Base-by-base conservation (phyloP, 2,888 invertebrate genomes). In the Ectemnius lituratus region DNA sequence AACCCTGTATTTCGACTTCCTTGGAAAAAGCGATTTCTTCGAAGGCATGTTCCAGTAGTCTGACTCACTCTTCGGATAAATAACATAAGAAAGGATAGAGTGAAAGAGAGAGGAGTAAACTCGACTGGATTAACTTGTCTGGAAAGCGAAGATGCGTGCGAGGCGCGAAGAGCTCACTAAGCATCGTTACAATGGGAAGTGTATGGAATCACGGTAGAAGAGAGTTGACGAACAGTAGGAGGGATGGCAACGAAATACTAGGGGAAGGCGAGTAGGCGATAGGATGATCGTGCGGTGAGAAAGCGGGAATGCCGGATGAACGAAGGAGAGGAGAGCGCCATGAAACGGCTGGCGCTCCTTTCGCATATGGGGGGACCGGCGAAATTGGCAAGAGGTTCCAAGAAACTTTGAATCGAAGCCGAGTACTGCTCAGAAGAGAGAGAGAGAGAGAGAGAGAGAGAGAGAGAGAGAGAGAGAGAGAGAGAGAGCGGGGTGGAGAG, bases 361-460 rank as follows among this genome's bases (percentile, higher is more conserved):
- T 52, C 60, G 67, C 66, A 67, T 66, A 80, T 74, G 80, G 80
- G 83, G 82, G 76, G 78, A 14, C 85, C 80, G 81, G 82, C 83
- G 85, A 87, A 88, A 89, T 89, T 89, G 89, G 89, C 89, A 88
- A 88, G 86, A 82, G 85, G 85, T 84, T 84, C 87, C 84, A 79
- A 84, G 87, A 88, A 86, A 88, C 85, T 88, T 88, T 89, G 88
- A 89, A 88, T 88, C 87, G 86, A 88, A 88, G 87, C 88, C 88
- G 87, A 88, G 86, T 83, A 82, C 86, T 86, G 86, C 79, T 83
- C 80, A 79, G 82, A n/a, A n/a, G n/a, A n/a, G n/a, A n/a, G n/a
- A 76, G 76, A 78, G 81, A 74, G 75, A 73, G 75, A 76, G 79
- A 79, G 80, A 75, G 77, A 75, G 73, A 76, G 72, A 73, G 79